Conservation (phyloP, 2,113 vertebrate species). For the Odontophorus gujanensis region DNA sequence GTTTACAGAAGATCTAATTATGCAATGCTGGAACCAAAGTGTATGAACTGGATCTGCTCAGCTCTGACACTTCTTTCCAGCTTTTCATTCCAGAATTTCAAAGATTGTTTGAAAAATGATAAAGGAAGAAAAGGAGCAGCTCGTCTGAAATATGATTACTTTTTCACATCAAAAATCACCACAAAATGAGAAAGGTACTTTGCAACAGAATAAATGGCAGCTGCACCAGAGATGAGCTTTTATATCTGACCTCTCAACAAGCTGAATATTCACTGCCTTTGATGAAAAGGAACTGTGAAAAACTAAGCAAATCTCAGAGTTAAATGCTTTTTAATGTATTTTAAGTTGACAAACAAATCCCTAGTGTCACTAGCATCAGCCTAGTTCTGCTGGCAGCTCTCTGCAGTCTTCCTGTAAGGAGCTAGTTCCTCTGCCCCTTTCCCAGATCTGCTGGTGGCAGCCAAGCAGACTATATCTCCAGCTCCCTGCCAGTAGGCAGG, state of each 20-base stretch:
- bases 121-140: neutral
- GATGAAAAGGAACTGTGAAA: neutral
- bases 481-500: neutral
- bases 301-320: neutral
- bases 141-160: conserved; percentile 7
- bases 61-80: conserved; percentile 13
- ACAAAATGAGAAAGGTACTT: neutral
- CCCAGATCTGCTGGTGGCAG: neutral
- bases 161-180: conserved; percentile 17
- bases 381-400: neutral
- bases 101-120: neutral
- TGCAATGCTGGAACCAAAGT: conserved; percentile 6
- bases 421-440: rapidly evolving
- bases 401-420: neutral
- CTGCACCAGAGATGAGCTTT: neutral
- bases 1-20: conserved; percentile 58
- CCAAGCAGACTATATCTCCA: neutral
- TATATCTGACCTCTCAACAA: neutral
- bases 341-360: neutral
- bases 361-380: neutral
- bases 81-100: conserved; percentile 42
- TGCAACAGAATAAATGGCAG: neutral
- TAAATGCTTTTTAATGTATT: neutral
- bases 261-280: neutral
- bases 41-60: neutral